Conservation (phyloP, 2,797 vertebrate genomes). For the Pogonophryne albipinna region DNA sequence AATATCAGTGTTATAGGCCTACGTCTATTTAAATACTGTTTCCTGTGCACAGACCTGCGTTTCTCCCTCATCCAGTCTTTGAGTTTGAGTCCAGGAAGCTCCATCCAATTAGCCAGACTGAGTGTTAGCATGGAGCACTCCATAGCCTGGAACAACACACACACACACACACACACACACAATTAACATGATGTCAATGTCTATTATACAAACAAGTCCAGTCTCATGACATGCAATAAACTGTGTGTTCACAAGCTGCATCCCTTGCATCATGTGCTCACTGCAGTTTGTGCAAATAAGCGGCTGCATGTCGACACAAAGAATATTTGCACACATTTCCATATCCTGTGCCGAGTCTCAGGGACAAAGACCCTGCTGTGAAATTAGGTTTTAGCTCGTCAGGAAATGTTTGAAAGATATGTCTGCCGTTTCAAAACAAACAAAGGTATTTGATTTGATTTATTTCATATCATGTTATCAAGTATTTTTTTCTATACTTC, state of each 20-base stretch:
- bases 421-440: too few relatives aligned
- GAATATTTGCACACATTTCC: neutral
- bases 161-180: slow-evolving; percentile 12
- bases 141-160: slow-evolving; percentile 79
- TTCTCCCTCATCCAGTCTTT: slow-evolving; percentile 90
- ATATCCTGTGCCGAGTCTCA: neutral
- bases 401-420: neutral
- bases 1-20: too few relatives aligned
- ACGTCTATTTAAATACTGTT: too few relatives aligned
- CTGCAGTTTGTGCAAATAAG: neutral
- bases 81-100: slow-evolving; percentile 86
- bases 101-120: slow-evolving; percentile 90
- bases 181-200: too few relatives aligned
- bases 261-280: too few relatives aligned
- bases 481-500: too few relatives aligned
- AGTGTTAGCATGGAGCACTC: slow-evolving; percentile 89
- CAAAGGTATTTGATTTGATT: too few relatives aligned
- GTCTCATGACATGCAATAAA: too few relatives aligned
- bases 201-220: too few relatives aligned
- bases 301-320: neutral
- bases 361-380: slow-evolving; percentile 6
- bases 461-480: too few relatives aligned
- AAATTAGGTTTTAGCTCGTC: neutral
- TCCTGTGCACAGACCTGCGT: slow-evolving; percentile 78
- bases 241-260: too few relatives aligned